Evolutionary conservation across 2,113 vertebrate species (phyloP).

Genomic region (Terrapene triunguis): DNA sequence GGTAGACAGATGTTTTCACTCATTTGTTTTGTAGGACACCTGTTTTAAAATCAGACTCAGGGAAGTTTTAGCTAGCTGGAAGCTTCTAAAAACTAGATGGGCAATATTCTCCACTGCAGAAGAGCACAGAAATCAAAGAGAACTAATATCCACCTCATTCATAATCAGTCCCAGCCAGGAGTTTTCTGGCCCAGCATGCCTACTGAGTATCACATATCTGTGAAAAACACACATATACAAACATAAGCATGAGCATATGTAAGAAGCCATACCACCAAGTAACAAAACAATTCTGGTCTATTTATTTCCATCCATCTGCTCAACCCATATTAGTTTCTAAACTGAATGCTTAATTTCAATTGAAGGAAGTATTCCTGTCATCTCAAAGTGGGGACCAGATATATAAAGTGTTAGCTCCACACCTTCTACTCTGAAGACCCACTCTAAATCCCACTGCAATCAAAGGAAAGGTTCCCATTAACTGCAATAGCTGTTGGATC

Average conservation of each 20-base stretch:
- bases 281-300: neutral
- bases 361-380: neutral
- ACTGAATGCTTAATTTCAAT: neutral
- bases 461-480: neutral
- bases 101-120: neutral
- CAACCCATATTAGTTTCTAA: neutral
- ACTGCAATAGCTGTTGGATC: neutral
- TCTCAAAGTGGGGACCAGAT: neutral
- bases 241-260: neutral
- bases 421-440: neutral
- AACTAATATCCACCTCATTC: neutral
- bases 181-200: neutral
- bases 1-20: no score
- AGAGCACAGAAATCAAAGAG: neutral
- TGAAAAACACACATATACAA: rapidly evolving
- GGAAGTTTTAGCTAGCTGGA: neutral
- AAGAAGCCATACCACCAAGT: neutral
- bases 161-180: neutral
- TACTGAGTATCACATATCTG: neutral
- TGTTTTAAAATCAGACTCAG: neutral
- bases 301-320: neutral
- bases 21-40: neutral
- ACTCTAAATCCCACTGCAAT: neutral
- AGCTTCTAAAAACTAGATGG: neutral
- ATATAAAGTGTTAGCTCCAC: neutral